Percentiles rank a stretch among this genome's conserved stretches.
Conservation (phyloP, 1,140 invertebrate genomes). For the Nomia melanderi region DNA sequence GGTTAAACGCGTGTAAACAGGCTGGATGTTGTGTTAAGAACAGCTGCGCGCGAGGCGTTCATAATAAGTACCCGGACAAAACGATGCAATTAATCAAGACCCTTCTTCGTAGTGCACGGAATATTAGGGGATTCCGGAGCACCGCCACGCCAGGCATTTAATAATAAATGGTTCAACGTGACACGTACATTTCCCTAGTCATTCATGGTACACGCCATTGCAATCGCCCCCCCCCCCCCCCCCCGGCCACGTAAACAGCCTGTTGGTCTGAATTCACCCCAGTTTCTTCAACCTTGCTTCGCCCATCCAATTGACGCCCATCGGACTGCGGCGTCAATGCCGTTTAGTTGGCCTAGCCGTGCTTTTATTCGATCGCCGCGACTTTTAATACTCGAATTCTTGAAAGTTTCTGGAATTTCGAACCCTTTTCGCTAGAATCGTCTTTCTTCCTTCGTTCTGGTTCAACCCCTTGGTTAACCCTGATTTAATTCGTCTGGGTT, state of each 20-base stretch:
- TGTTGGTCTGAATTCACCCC: slow-evolving; percentile 45
- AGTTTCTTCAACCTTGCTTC: slow-evolving; percentile 13
- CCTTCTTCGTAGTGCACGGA: slow-evolving; percentile 48
- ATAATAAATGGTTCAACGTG: slow-evolving; percentile 69
- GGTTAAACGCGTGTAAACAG: background rate
- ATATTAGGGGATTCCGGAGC: slow-evolving; percentile 40
- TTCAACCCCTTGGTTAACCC: too few relatives aligned
- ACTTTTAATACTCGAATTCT: too few relatives aligned
- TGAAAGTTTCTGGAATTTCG: too few relatives aligned
- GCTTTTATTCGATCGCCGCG: too few relatives aligned
- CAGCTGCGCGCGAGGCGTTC: slow-evolving; percentile 7
- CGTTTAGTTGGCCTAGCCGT: background rate
- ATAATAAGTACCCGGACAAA: slow-evolving; percentile 57
- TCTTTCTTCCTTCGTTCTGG: too few relatives aligned
- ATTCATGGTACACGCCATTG: background rate
- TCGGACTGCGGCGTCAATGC: background rate
- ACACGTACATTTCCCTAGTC: slow-evolving; percentile 53
- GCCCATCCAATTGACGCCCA: background rate
- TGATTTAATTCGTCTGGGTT: too few relatives aligned
- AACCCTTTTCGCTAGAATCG: too few relatives aligned
- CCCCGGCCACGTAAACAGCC: slow-evolving; percentile 20
- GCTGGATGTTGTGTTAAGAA: slow-evolving; percentile 14
- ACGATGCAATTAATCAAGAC: slow-evolving; percentile 60
- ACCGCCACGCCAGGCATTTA: slow-evolving; percentile 44
- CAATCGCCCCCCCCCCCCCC: background rate